phyloP scores from a whole-genome alignment of 2,113 vertebrate genomes.

The Mastomys natalensis region DNA sequence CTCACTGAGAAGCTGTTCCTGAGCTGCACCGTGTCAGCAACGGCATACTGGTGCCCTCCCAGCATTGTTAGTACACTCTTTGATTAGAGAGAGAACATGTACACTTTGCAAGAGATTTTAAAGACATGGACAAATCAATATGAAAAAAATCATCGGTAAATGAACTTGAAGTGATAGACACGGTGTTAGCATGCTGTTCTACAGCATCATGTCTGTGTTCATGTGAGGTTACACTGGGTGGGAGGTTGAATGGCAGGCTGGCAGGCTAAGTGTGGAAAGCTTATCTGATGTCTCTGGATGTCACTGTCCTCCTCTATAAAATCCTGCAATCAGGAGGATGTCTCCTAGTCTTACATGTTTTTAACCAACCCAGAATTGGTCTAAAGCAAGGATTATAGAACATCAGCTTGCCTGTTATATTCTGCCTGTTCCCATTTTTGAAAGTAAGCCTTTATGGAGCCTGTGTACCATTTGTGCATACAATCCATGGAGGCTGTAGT shows the following conservation, averaged over 20 bases:
- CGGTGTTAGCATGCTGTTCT: not conserved
- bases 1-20: not conserved
- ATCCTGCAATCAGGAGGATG: not conserved
- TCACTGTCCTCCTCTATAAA: not conserved
- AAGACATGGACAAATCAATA: not conserved
- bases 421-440: not conserved
- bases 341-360: not conserved
- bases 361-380: not conserved
- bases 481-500: not conserved
- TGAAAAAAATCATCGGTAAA: not conserved
- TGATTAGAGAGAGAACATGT: not conserved
- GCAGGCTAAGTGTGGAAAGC: not conserved
- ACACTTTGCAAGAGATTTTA: not conserved
- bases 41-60: not conserved
- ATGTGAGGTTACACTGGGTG: rapidly evolving
- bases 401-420: not conserved
- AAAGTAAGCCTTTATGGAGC: not conserved
- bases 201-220: not conserved
- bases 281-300: not conserved
- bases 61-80: not conserved
- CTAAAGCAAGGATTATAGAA: not conserved
- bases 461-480: rapidly evolving
- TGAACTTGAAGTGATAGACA: not conserved
- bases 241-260: not conserved
- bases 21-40: rapidly evolving